Conservation (phyloP, 2,113 vertebrate genomes). For the Spilogale gracilis region DNA sequence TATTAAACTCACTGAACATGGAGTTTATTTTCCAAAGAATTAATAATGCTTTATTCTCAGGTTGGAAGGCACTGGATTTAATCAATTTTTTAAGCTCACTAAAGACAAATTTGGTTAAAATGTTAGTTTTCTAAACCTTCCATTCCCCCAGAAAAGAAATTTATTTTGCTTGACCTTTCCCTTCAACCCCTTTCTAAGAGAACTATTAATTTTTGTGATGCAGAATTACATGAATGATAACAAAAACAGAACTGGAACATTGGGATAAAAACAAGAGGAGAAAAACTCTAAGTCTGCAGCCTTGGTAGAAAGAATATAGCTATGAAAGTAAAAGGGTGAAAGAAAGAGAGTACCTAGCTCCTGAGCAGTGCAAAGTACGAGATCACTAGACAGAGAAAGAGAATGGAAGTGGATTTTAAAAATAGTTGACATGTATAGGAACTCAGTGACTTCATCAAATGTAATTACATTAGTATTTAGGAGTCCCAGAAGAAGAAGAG, state of each 20-base stretch:
- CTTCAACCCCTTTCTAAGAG: neutral
- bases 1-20: conserved; percentile 55
- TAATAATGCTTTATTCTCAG: conserved; percentile 42
- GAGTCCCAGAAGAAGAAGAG: neutral
- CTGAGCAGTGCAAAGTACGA: neutral
- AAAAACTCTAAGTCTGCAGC: neutral
- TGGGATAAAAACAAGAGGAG: neutral
- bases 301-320: neutral
- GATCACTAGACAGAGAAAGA: neutral
- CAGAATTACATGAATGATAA: neutral
- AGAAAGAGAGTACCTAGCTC: neutral
- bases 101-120: conserved; percentile 59
- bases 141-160: conserved; percentile 34
- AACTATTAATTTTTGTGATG: neutral
- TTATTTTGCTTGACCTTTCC: neutral
- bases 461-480: neutral
- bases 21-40: conserved; percentile 59
- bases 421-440: neutral
- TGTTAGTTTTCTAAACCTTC: conserved; percentile 24
- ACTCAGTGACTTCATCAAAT: neutral
- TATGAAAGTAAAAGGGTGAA: neutral
- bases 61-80: conserved; percentile 31
- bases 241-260: conserved; percentile 21
- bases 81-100: neutral
- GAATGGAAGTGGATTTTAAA: neutral